Percentiles rank a stretch among this genome's conserved stretches.
Evolutionary conservation across 2,888 invertebrate genomes (phyloP).

Genomic region (Cephus spinipes): DNA sequence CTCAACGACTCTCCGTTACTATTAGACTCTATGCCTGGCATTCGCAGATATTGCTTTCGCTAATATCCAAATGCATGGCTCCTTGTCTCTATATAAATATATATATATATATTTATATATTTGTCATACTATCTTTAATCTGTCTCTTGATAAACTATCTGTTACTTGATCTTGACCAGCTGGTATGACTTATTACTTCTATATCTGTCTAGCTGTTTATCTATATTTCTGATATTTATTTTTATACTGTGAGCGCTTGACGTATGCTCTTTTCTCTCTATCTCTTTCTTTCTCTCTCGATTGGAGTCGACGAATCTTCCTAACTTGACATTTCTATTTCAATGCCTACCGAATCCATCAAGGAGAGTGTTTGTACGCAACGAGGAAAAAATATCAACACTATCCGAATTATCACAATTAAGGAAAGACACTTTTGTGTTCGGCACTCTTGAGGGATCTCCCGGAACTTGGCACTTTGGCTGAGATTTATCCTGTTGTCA

Average conservation of each 20-base stretch:
- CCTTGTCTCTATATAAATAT: neutral
- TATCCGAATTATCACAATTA: constrained; percentile 47
- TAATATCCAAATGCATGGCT: neutral
- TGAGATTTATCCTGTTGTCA: neutral
- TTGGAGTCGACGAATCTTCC: constrained; percentile 13
- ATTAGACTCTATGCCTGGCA: neutral
- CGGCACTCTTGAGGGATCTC: neutral
- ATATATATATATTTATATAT: neutral
- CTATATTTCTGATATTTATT: neutral
- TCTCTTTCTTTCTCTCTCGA: no score
- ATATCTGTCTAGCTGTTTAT: neutral
- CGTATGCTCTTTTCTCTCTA: neutral
- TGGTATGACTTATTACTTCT: neutral
- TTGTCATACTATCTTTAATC: neutral
- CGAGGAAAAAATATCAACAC: constrained; percentile 61
- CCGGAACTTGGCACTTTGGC: neutral
- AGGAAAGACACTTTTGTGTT: neutral
- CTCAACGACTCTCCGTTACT: neutral
- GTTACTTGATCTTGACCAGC: neutral
- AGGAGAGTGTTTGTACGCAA: constrained; percentile 61
- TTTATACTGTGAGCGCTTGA: neutral
- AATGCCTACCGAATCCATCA: constrained; percentile 53
- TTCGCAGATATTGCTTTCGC: neutral
- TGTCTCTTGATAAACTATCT: neutral
- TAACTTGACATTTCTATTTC: constrained; percentile 58